Base-by-base conservation (phyloP, 2,797 vertebrate genomes). In the Coregonus sp. region DNA sequence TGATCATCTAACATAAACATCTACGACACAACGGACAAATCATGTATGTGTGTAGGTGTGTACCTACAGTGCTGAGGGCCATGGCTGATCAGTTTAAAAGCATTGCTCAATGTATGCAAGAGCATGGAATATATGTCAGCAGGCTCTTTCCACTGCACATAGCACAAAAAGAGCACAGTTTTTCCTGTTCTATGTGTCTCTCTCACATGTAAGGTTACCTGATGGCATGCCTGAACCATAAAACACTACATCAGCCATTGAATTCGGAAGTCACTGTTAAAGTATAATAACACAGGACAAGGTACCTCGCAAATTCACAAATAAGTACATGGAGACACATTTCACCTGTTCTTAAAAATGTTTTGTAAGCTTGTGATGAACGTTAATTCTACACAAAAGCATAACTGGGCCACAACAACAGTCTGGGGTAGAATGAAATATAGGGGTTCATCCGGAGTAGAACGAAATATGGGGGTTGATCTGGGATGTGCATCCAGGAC, bases 91-190 rank as follows among this genome's bases (percentile, higher is more conserved):
- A 69, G 68, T 75, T 75, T 56, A 54, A 56, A 14, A 54, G 71
- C 76, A 15, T 59, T 68, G 65, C n/a, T 47, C 35, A 74, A 67
- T 33, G 66, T 47, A 78, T 74, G 72, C 54, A 50, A 4, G 20
- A 40, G 51, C 16, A 29, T 70, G 66, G 74, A 70, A 78, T 70
- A 59, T 31, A 59, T 66, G 51, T 40, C 37, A 70, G 5, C 16
- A 69, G 4, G 51, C 61, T 66, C 72, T 69, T 73, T 78, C 72
- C 72, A 78, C 70, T 54, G 51, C 50, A 35, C n/a, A 25, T 51
- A 20, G 70, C 70, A 66, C 56, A 63, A 20, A 78, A 51, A 67
- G 50, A 31, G 77, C 65, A 61, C 35, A 25, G 25, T 47, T n/a
- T 16, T 40, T 29, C n/a, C 56, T n/a, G 7, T 61, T n/a, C 7